Evolutionary conservation across 2,797 vertebrate genomes (phyloP).

Genomic region (Eremophila alpestris): DNA sequence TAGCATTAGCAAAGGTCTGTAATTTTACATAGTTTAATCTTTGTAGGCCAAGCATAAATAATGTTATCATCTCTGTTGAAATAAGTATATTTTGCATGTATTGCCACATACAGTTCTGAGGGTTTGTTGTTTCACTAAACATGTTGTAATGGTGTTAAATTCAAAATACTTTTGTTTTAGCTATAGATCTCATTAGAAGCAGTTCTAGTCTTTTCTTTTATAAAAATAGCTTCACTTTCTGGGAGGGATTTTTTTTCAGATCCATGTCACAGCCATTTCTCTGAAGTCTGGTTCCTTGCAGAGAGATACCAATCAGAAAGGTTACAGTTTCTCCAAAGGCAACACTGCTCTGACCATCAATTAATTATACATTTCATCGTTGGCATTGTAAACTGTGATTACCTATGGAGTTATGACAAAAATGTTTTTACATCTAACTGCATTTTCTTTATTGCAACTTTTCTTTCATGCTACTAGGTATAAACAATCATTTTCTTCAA

Average conservation of each 20-base stretch:
- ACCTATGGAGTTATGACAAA: not conserved
- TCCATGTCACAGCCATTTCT: not conserved
- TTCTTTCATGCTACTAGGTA: not conserved
- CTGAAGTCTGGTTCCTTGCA: not conserved
- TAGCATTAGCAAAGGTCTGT: conserved; percentile 73
- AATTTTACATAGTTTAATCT: not conserved
- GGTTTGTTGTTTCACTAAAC: not conserved
- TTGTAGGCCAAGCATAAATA: not conserved
- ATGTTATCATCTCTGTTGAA: not conserved
- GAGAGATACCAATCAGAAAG: not conserved
- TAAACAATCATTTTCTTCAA: not conserved
- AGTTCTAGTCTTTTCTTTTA: not conserved
- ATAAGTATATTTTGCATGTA: not conserved
- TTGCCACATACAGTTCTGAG: not conserved
- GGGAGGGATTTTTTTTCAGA: not conserved
- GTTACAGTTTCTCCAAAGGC: not conserved
- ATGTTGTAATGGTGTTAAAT: not conserved
- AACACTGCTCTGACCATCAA: not conserved
- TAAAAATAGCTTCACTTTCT: not conserved
- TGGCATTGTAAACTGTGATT: not conserved
- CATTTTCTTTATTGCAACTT: not conserved
- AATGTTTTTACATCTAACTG: not conserved
- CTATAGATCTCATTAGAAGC: not conserved
- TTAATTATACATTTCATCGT: not conserved
- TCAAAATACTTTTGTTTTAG: not conserved